Evolutionary conservation across 1,140 invertebrate genomes (phyloP), one percentile per base, ranked within the genome.

Genomic region (Globodera ellingtonae): DNA sequence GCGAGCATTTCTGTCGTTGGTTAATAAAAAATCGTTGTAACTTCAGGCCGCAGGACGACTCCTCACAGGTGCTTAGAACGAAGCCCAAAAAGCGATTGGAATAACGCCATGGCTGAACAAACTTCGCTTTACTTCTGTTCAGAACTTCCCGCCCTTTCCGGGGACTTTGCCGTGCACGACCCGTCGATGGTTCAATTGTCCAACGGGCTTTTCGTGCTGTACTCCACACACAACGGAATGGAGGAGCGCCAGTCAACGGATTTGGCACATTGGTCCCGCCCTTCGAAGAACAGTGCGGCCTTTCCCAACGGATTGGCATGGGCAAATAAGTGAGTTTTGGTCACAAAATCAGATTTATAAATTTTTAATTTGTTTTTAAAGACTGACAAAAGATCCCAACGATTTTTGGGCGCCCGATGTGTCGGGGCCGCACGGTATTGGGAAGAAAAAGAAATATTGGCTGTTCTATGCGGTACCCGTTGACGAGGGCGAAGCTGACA

Each of bases 151-250:
- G n/a, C 8, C n/a, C 67, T 70, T 47, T 44, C 35, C 21, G 75
- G 75, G 3, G 50, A 77, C 48, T n/a, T 48, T 35, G 48, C 24
- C n/a, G 62, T 69, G 5, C 75, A 77, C 48, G 75, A 77, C 13
- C 75, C 62, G 48, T 44, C 75, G 21, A 65, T 77, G 21, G 46
- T 77, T 21, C n/a, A 47, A 35, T 47, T 77, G 48, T 7, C 9
- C 5, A 46, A 77, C 48, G 21, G 56, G 7, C 10, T 18, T 47
- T 77, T 65, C 47, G 59, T 59, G 18, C 5, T 77, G 10, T 77
- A 77, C 48, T 62, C 75, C 24, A 65, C 75, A 18, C 56, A 77
- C 69, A 66, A 65, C 13, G 75, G 75, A 10, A 77, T 77, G 65
- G 56, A 77, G 18, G 75, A 44, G 7, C 65, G 75, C 24, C 46